Base-by-base conservation (phyloP, 2,797 vertebrate species). In the Centropyge bicolor region DNA sequence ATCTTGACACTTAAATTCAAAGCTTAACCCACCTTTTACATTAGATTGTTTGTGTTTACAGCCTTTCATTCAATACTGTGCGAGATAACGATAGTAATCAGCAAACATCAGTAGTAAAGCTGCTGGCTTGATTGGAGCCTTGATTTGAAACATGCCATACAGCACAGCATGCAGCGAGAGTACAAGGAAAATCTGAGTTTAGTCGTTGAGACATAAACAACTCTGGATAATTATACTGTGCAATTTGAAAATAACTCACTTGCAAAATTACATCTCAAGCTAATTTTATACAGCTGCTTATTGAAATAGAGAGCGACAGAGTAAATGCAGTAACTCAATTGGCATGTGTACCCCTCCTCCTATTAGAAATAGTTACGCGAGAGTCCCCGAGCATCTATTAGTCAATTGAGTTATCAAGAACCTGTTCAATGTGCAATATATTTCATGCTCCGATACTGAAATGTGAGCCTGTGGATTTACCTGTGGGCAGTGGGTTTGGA, bases 181-280 rank as follows among this genome's bases (percentile, higher is more conserved):
- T 62, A 75, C 38, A 41, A 56, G 83, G 82, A 89, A 91, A 93
- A 91, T 91, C 84, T 85, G 85, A 93, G 87, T 94, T 93, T 87
- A 81, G 87, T 86, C 87, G 64, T 35, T 36, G 83, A 92, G 85
- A 91, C 89, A 75, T 92, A 94, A 95, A 94, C 92, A 95, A 91
- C 82, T 78, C 72, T 57, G 87, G 84, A 77, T 95, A 94, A 94
- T 95, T 94, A 94, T 74, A 90, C 92, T 76, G 80, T 92, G 89
- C 91, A 95, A 95, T 94, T 94, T 94, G 90, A 94, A 95, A 95
- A 93, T 91, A 94, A 95, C 91, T 93, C 87, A 86, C 81, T 93
- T 95, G 91, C 91, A 93, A 94, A 94, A 95, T 95, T 86, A 91
- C 90, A 90, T 93, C 91, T 92, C 83, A 55, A 87, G 91, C 89